Evolutionary conservation across 2,888 invertebrate genomes (phyloP).

Genomic region (Brachypalpus laphriformis): DNA sequence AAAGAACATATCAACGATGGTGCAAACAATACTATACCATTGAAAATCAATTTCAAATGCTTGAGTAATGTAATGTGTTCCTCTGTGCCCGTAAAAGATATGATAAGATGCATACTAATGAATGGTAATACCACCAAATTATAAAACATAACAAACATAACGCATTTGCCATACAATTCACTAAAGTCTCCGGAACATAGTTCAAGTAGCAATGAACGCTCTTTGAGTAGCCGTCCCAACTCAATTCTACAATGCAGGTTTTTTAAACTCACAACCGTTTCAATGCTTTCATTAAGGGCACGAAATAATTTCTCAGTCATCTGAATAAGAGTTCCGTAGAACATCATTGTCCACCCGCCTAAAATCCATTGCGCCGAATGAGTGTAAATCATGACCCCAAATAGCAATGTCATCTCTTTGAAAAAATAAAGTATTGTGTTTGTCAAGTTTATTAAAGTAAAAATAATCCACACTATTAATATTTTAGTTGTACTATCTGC

Average conservation of each 20-base stretch:
- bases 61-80: neutral
- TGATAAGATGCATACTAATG: neutral
- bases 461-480: neutral
- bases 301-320: neutral
- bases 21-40: neutral
- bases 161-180: neutral
- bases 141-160: neutral
- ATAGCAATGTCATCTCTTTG: neutral
- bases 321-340: neutral
- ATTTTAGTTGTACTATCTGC: neutral
- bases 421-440: neutral
- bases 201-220: neutral
- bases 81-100: neutral
- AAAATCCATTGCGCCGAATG: neutral
- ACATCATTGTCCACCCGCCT: neutral
- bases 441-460: neutral
- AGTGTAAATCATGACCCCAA: neutral
- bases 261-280: neutral
- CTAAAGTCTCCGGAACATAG: neutral
- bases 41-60: neutral
- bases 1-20: neutral
- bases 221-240: constrained; percentile 1
- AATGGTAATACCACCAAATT: neutral
- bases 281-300: neutral
- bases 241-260: neutral